phyloP scores from a whole-genome alignment of 2,113 vertebrate species.

The Aleadryas rufinucha region DNA sequence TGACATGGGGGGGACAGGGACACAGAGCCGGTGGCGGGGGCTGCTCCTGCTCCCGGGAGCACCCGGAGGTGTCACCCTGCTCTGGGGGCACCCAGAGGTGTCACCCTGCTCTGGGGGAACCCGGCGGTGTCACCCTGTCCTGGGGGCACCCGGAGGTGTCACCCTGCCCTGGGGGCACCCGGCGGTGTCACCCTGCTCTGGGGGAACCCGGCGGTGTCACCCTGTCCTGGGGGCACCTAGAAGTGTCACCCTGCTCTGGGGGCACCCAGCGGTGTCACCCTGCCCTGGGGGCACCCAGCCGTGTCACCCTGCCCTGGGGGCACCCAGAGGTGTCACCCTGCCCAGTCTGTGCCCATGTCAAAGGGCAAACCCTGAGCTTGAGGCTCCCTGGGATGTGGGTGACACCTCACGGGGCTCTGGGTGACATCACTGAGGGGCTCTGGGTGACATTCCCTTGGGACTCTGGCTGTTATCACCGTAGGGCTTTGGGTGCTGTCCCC shows the following conservation, averaged over 20 bases:
- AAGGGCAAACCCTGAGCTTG: background rate
- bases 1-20: rapidly evolving
- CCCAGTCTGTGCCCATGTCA: rapidly evolving
- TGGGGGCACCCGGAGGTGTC: background rate
- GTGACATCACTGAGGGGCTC: rapidly evolving
- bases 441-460: rapidly evolving
- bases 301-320: background rate
- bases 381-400: background rate
- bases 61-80: background rate
- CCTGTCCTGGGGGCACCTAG: no score
- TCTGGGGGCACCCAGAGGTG: no score
- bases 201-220: no score
- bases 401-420: background rate
- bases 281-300: no score
- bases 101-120: no score
- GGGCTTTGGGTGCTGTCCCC: no score
- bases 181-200: no score
- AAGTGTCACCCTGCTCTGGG: no score
- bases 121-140: background rate
- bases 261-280: no score
- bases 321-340: background rate
- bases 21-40: background rate
- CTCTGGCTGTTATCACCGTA: rapidly evolving
- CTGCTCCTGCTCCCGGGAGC: background rate
- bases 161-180: no score